A percentile compares a stretch with the other conserved stretches of the same genome.
Evolutionary conservation across 2,797 vertebrate genomes (phyloP).

Genomic region (Parotocinclus haroldoi): DNA sequence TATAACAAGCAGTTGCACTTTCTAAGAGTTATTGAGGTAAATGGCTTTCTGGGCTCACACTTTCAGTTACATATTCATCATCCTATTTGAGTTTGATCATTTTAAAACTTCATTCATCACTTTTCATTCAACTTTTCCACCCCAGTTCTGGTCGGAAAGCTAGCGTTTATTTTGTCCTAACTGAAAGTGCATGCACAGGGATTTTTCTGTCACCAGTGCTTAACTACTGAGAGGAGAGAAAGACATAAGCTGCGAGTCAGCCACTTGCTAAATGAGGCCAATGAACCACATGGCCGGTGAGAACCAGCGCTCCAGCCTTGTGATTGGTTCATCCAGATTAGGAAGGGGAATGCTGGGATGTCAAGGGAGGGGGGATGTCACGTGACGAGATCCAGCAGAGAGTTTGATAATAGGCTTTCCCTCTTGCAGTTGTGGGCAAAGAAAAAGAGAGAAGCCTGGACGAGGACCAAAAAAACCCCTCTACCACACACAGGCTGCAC

Average conservation of each 20-base stretch:
- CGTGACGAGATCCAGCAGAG: conserved; percentile 72
- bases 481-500: conserved; percentile 79
- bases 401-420: conserved; percentile 74
- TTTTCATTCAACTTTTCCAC: not conserved
- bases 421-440: conserved; percentile 64
- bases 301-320: conserved; percentile 46
- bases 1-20: no score
- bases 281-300: conserved; percentile 58
- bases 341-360: conserved; percentile 34
- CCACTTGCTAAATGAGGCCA: conserved; percentile 60
- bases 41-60: no score
- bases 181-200: conserved; percentile 32
- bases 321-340: conserved; percentile 54
- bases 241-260: conserved; percentile 54
- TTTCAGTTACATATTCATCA: no score
- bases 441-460: conserved; percentile 64
- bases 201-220: conserved; percentile 31
- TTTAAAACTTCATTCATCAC: not conserved
- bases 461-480: conserved; percentile 76
- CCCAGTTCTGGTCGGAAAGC: not conserved
- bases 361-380: conserved; percentile 51
- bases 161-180: not conserved
- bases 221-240: conserved; percentile 20
- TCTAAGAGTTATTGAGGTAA: no score
- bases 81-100: no score